Evolutionary conservation across 2,113 vertebrate species (phyloP).

Genomic region (Rhadina sibilatrix): DNA sequence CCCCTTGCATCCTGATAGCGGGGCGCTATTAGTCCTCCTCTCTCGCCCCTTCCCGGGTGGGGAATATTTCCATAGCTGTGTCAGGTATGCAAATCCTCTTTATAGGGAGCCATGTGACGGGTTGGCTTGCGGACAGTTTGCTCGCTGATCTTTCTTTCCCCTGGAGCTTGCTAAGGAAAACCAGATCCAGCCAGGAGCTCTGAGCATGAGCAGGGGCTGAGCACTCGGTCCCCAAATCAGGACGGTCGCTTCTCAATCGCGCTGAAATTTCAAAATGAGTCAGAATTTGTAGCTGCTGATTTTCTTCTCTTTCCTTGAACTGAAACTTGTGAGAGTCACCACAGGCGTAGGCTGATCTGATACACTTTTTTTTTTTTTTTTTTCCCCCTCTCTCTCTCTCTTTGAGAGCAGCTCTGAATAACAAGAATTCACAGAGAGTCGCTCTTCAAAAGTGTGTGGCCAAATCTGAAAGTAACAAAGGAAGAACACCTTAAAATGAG

Average conservation of each 20-base stretch:
- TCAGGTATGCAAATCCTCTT: slow-evolving; percentile 71
- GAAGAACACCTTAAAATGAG: slow-evolving; percentile 60
- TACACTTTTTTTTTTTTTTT: slow-evolving; percentile 28
- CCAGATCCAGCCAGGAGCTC: neutral
- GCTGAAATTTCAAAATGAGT: slow-evolving; percentile 45
- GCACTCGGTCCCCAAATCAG: neutral
- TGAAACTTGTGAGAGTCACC: slow-evolving; percentile 59
- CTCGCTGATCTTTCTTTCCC: neutral
- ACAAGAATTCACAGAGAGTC: slow-evolving; percentile 47
- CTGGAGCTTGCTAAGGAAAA: neutral
- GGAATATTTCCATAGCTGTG: slow-evolving; percentile 49
- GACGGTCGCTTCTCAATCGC: neutral
- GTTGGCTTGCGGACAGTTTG: slow-evolving; percentile 28
- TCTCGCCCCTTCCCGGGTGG: neutral
- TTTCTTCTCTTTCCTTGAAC: slow-evolving; percentile 49
- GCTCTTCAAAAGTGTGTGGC: slow-evolving; percentile 47
- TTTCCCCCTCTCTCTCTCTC: neutral
- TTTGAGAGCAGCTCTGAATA: slow-evolving; percentile 37
- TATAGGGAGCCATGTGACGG: slow-evolving; percentile 55
- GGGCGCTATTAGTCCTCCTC: neutral
- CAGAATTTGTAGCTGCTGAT: slow-evolving; percentile 27
- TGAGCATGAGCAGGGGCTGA: neutral
- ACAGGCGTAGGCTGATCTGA: slow-evolving; percentile 41
- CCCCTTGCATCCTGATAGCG: slow-evolving; percentile 63
- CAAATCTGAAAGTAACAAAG: slow-evolving; percentile 53